Conservation (phyloP, 2,888 invertebrate species). For the Philaethria dido region DNA sequence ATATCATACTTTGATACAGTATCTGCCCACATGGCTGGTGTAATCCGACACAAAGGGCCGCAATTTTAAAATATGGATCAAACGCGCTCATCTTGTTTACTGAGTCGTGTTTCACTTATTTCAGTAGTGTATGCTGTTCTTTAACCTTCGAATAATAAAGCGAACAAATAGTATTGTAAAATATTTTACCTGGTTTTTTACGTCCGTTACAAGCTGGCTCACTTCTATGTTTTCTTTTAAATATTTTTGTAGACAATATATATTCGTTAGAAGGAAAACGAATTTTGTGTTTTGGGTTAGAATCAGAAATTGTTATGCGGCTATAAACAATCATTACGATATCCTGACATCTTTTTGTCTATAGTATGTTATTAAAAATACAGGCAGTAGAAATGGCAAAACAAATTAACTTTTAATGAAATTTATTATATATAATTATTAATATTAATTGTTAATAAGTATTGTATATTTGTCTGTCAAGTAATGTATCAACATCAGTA, state of each 20-base stretch:
- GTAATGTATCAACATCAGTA: too few relatives aligned
- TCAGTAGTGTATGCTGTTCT: slow-evolving; percentile 8
- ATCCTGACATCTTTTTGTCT: too few relatives aligned
- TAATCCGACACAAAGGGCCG: slow-evolving; percentile 35
- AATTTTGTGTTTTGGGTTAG: too few relatives aligned
- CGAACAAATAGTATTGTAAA: slow-evolving; percentile 21
- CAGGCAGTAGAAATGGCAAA: too few relatives aligned
- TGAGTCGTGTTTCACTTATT: slow-evolving; percentile 24
- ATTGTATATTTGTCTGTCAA: too few relatives aligned
- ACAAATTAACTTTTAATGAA: too few relatives aligned
- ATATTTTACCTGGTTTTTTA: slow-evolving; percentile 20
- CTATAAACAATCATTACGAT: too few relatives aligned
- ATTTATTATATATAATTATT: too few relatives aligned
- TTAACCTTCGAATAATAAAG: slow-evolving; percentile 24
- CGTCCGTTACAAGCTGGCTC: slow-evolving; percentile 2
- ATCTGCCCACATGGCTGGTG: slow-evolving; percentile 31
- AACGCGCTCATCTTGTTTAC: slow-evolving; percentile 22
- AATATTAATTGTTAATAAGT: too few relatives aligned
- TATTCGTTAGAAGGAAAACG: neutral
- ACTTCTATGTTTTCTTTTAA: neutral
- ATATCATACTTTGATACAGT: slow-evolving; percentile 27
- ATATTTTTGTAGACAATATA: slow-evolving; percentile 16
- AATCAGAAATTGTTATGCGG: too few relatives aligned
- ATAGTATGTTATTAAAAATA: too few relatives aligned
- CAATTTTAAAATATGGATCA: slow-evolving; percentile 28